Evolutionary conservation across 2,797 vertebrate genomes (phyloP).

Genomic region (Spea hammondii): DNA sequence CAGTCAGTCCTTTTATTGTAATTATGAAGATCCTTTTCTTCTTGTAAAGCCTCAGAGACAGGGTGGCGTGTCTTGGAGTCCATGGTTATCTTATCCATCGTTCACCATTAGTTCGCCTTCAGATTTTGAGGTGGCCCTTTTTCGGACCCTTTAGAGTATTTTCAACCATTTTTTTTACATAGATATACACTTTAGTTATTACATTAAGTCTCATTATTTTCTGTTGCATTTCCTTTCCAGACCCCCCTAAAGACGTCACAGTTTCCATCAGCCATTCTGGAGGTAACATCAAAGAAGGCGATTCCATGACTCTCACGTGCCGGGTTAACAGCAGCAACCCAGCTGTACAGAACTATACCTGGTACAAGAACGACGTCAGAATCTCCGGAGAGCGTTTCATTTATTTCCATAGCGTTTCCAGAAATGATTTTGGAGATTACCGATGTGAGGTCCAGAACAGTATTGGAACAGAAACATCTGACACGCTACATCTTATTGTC

Average conservation of each 20-base stretch:
- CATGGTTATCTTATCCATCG: too few relatives aligned
- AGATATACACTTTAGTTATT: too few relatives aligned
- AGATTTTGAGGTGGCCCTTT: too few relatives aligned
- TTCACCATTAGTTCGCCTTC: too few relatives aligned
- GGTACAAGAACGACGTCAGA: slow-evolving; percentile 61
- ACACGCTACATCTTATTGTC: slow-evolving; percentile 45
- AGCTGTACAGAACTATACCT: background rate
- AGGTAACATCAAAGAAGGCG: slow-evolving; percentile 59
- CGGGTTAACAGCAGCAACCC: slow-evolving; percentile 65
- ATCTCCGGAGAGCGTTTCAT: slow-evolving; percentile 10
- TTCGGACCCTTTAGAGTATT: too few relatives aligned
- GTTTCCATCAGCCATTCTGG: slow-evolving; percentile 33
- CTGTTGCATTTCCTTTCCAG: slow-evolving; percentile 48
- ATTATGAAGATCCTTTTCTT: too few relatives aligned
- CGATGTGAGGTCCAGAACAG: slow-evolving; percentile 59
- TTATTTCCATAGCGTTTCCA: slow-evolving; percentile 29
- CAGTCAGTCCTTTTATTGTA: too few relatives aligned
- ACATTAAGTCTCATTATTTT: too few relatives aligned
- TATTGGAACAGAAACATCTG: slow-evolving; percentile 9
- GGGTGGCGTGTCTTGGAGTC: too few relatives aligned
- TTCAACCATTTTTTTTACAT: too few relatives aligned
- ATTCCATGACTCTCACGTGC: slow-evolving; percentile 60
- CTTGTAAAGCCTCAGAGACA: too few relatives aligned
- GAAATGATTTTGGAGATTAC: slow-evolving; percentile 61
- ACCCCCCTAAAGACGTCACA: slow-evolving; percentile 58